Base-by-base conservation (phyloP, 2,113 vertebrate species). In the Pterocles burchelli region DNA sequence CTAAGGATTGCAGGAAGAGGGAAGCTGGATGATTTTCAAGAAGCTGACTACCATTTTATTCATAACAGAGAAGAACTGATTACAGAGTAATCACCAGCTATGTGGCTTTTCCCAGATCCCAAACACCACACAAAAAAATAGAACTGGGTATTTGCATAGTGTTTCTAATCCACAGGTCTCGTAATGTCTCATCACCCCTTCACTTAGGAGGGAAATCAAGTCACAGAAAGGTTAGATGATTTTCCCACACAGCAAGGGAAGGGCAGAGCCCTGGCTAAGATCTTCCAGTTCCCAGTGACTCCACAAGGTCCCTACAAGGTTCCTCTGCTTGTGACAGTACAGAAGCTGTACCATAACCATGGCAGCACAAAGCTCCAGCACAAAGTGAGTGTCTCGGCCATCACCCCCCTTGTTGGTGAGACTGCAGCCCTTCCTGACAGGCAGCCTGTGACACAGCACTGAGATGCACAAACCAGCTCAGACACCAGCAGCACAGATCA, bases 11-110 rank as follows among this genome's bases (percentile, higher is more conserved):
- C 91, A 95, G 89, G 93, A 94, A 97, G 93, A 94, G 33, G 17
- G 85, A 96, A 96, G 95, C 88, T 97, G 93, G 94, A 94, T 88
- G 49, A 68, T 76, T 92, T 82, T 95, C 95, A 96, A 96, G 89
- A 89, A 71, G 88, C 88, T 93, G 83, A 92, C 90, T 96, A 77
- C 79, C 0, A 4, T 83, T 96, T 90, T 91, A 90, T 80, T 86
- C 59, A 33, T 70, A 87, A 89, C 41, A 93, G 75, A 57, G 87
- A 57, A 91, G 80, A 85, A 94, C 1, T 91, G 95, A 91, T 88
- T 90, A 80, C 57, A 80, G 45, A 92, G 54, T 45, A 85, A 91
- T 87, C 38, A 36, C 22, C 17, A 88, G 36, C 33, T 75, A 34
- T 29, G 21, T 57, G 52, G 29, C 38, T 90, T 83, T 94, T 71